Percentiles rank a stretch among this genome's conserved stretches.
Evolutionary conservation across 2,797 vertebrate species (phyloP).

Genomic region (Orestias chungarensis): DNA sequence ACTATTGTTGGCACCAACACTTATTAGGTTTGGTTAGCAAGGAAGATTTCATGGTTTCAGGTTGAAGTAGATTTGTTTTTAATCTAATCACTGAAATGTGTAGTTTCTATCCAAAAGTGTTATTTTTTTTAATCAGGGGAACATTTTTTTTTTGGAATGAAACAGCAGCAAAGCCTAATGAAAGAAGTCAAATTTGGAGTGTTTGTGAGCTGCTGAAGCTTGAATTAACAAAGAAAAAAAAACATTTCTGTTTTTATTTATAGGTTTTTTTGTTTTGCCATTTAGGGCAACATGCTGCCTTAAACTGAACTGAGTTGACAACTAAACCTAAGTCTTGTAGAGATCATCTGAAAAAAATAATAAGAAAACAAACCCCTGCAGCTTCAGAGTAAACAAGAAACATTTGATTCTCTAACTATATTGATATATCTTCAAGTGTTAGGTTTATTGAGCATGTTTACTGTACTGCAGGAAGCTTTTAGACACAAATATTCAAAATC

Average conservation of each 20-base stretch:
- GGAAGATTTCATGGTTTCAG: no score
- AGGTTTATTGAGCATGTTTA: not conserved
- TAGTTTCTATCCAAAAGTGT: no score
- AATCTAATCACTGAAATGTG: no score
- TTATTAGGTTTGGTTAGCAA: not conserved
- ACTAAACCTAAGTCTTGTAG: not conserved
- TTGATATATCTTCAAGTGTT: not conserved
- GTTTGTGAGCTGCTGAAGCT: no score
- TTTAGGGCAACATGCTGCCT: no score
- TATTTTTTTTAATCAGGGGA: no score
- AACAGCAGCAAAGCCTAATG: not conserved
- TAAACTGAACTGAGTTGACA: no score
- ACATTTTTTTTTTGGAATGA: not conserved
- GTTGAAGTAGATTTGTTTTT: no score
- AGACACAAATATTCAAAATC: not conserved
- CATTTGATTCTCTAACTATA: not conserved
- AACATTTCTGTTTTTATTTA: no score
- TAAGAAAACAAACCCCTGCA: no score
- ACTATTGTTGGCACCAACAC: not conserved
- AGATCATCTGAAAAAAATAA: not conserved
- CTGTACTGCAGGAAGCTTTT: not conserved
- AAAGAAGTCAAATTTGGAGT: not conserved
- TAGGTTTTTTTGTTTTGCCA: no score
- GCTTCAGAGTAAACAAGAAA: not conserved
- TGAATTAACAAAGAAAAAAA: no score